Evolutionary conservation across 2,113 vertebrate genomes (phyloP).

Genomic region (Sarotherodon lohbergeri): DNA sequence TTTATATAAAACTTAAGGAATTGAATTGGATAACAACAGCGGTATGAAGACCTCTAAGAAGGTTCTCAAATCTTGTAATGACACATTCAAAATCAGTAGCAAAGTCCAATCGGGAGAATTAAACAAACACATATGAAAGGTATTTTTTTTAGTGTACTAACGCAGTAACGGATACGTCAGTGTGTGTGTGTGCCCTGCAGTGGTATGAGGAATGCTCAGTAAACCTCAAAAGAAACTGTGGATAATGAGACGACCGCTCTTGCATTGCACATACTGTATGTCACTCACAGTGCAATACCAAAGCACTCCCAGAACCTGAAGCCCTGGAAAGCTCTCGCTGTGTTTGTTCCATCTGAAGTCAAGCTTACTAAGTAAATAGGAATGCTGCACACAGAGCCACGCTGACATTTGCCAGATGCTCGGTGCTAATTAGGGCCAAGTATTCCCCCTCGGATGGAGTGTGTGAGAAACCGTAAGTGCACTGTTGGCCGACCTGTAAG

Average conservation of each 20-base stretch:
- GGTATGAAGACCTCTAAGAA: background rate
- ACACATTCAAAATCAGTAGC: slow-evolving; percentile 8
- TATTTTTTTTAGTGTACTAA: slow-evolving; percentile 9
- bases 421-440: slow-evolving; percentile 76
- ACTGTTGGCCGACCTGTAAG: slow-evolving; percentile 66
- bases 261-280: slow-evolving; percentile 40
- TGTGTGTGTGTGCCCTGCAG: background rate
- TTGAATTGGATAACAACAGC: background rate
- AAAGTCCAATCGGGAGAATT: slow-evolving; percentile 1
- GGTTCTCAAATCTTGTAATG: background rate
- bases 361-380: slow-evolving; percentile 80
- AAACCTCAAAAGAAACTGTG: slow-evolving; percentile 12
- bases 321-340: slow-evolving; percentile 29
- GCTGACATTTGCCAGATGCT: slow-evolving; percentile 94
- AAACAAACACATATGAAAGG: background rate
- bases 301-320: slow-evolving; percentile 49
- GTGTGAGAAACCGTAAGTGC: slow-evolving; percentile 80
- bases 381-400: slow-evolving; percentile 77
- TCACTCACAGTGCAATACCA: slow-evolving; percentile 41
- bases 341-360: slow-evolving; percentile 65
- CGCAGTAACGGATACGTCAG: background rate
- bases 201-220: background rate
- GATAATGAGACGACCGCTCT: slow-evolving; percentile 21
- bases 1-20: background rate
- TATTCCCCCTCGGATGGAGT: slow-evolving; percentile 76